phyloP scores from a whole-genome alignment of 2,797 vertebrate genomes.

The Prionace glauca region DNA sequence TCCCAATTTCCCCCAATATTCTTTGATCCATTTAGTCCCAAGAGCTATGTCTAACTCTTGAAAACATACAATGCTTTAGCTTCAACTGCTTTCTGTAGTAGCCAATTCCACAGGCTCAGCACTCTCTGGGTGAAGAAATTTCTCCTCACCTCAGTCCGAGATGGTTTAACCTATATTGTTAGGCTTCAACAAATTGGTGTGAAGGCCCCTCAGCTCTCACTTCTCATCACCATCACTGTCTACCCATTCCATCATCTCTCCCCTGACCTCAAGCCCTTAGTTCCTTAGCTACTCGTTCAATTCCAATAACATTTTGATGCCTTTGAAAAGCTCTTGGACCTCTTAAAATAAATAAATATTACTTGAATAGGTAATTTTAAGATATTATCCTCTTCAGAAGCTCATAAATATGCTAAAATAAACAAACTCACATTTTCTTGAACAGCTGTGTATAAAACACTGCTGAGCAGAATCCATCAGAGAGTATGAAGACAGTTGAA shows the following conservation, averaged over 20 bases:
- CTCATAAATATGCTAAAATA: neutral
- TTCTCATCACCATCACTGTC: neutral
- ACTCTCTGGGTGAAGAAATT: too few species aligned
- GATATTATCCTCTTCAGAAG: neutral
- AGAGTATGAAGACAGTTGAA: neutral
- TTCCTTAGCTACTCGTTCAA: neutral
- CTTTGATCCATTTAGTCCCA: too few species aligned
- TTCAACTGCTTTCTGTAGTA: too few species aligned
- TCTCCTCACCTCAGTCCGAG: too few species aligned
- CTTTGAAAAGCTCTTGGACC: neutral
- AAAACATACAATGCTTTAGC: too few species aligned
- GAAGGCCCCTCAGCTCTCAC: too few species aligned
- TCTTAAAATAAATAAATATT: neutral
- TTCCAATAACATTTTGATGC: neutral
- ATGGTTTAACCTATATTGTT: too few species aligned
- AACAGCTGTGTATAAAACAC: neutral
- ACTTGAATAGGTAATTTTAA: neutral
- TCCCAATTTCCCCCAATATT: too few species aligned
- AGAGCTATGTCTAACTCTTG: too few species aligned
- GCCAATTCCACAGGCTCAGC: too few species aligned
- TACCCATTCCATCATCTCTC: neutral
- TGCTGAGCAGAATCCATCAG: too few species aligned
- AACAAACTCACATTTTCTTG: neutral
- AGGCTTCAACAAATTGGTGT: too few species aligned
- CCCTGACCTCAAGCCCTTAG: neutral